A percentile compares a stretch with the other conserved stretches of the same genome.
These are phyloP conservation scores for Anagyrus pseudococci DNA, from an alignment of 2,888 invertebrate species.

Conservation along the genomic window DNA sequence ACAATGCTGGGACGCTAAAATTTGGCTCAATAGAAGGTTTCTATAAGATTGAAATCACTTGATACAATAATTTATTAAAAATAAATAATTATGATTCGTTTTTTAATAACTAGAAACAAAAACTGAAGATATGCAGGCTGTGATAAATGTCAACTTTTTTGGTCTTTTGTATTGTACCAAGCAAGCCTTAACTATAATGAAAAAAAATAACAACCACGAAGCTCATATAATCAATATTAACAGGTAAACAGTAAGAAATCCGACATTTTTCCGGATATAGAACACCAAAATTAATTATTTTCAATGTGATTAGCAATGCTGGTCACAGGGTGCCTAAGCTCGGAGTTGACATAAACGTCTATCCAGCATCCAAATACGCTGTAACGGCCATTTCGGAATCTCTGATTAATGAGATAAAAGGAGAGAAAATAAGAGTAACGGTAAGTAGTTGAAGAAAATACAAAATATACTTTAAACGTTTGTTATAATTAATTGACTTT, in stretches of 20 bases:
- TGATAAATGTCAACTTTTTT: conserved; percentile 47
- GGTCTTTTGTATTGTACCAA: conserved; percentile 48
- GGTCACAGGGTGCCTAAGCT: conserved; percentile 62
- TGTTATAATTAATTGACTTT: conserved; percentile 12
- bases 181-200: conserved; percentile 46
- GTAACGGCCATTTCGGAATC: conserved; percentile 68
- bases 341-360: conserved; percentile 59
- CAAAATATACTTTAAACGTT: neutral
- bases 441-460: conserved; percentile 32
- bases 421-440: conserved; percentile 44
- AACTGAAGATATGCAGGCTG: conserved; percentile 22
- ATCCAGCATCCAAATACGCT: conserved; percentile 68
- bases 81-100: neutral
- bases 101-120: neutral
- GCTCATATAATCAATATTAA: conserved; percentile 49
- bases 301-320: conserved; percentile 48
- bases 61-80: neutral
- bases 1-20: conserved; percentile 54
- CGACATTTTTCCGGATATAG: neutral
- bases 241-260: conserved; percentile 39
- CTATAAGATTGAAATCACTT: neutral
- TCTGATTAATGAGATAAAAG: conserved; percentile 64
- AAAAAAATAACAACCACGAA: conserved; percentile 43
- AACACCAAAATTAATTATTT: neutral
- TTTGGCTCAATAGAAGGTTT: conserved; percentile 13